Conservation (phyloP, 2,113 vertebrate genomes). For the Scortum barcoo region DNA sequence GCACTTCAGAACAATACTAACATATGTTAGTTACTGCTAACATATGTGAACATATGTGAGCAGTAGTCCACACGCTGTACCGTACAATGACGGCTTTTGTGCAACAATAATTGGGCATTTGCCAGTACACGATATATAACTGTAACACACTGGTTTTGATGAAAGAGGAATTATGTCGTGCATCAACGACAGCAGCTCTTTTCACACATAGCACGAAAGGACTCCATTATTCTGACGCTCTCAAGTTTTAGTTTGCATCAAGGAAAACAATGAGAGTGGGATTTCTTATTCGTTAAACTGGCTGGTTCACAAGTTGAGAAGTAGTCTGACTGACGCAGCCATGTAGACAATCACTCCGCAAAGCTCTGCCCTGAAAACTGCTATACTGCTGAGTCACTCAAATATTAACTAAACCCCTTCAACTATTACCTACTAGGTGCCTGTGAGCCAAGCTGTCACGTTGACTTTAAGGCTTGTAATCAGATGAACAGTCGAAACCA, state of each 20-base stretch:
- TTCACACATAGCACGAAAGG: constrained; percentile 11
- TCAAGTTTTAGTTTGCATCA: constrained; percentile 44
- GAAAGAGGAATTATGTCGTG: constrained; percentile 4
- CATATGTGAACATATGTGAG: constrained; percentile 30
- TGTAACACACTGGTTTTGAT: neutral
- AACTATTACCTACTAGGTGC: neutral
- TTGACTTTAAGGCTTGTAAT: neutral
- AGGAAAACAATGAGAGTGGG: constrained; percentile 32
- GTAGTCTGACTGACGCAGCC: neutral
- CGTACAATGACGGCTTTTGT: constrained; percentile 54
- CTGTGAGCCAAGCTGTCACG: neutral
- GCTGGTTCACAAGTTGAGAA: neutral
- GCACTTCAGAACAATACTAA: constrained; percentile 19
- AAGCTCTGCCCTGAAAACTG: neutral
- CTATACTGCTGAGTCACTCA: constrained; percentile 10
- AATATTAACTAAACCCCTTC: constrained; percentile 3
- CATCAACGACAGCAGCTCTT: constrained; percentile 11
- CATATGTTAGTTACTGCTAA: constrained; percentile 34
- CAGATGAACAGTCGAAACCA: neutral
- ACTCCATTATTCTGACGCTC: constrained; percentile 46
- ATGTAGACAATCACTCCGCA: neutral
- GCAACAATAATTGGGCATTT: neutral
- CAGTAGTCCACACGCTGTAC: neutral
- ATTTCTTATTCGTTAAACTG: neutral
- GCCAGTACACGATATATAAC: neutral